Percentiles rank a stretch among this genome's conserved stretches.
phyloP scores from a whole-genome alignment of 2,888 invertebrate species.

The Thereva unica region DNA sequence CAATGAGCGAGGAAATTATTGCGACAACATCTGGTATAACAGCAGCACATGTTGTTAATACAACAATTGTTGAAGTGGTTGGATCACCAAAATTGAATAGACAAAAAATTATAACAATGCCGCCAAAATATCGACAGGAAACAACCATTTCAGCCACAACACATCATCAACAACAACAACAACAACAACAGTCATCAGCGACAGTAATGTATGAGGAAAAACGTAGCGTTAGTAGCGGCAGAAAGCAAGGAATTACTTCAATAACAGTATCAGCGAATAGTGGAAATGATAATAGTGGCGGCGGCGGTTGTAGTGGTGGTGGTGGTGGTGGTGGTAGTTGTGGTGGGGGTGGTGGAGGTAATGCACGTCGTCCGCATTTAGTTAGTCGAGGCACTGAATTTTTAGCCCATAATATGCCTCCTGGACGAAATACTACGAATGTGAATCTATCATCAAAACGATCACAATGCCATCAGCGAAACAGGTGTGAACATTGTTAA shows the following conservation, averaged over 20 bases:
- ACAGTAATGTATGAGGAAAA: slow-evolving; percentile 25
- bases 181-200: background rate
- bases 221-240: background rate
- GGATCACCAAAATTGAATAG: slow-evolving; percentile 16
- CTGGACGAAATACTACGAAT: slow-evolving; percentile 32
- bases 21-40: slow-evolving; percentile 6
- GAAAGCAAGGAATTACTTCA: slow-evolving; percentile 21
- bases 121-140: slow-evolving; percentile 11
- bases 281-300: background rate
- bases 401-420: slow-evolving; percentile 41
- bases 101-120: slow-evolving; percentile 13
- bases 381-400: slow-evolving; percentile 44
- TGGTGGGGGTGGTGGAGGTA: background rate
- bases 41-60: slow-evolving; percentile 12
- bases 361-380: slow-evolving; percentile 40
- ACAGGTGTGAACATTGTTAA: slow-evolving; percentile 34
- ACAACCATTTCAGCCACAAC: background rate
- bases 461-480: slow-evolving; percentile 35
- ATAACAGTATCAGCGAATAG: slow-evolving; percentile 12
- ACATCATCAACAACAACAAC: background rate
- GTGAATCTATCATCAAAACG: slow-evolving; percentile 37
- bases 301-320: background rate
- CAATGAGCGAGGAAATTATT: too few relatives aligned
- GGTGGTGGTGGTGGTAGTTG: background rate
- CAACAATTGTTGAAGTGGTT: slow-evolving; percentile 24